Base-by-base conservation (phyloP, 2,797 vertebrate species). In the Syngnathus rostellatus region DNA sequence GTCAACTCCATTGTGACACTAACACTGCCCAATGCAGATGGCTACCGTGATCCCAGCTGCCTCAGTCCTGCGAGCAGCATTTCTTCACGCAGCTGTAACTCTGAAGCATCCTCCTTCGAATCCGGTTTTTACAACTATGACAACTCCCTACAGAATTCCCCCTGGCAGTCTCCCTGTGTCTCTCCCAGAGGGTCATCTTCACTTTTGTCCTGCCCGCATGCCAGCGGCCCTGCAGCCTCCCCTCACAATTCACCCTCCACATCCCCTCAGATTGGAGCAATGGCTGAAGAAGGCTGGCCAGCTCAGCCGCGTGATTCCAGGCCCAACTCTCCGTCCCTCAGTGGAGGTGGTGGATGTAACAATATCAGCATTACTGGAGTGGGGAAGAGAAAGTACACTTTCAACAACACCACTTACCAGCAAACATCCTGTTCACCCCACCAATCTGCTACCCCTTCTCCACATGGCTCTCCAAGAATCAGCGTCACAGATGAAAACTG, bases 51-150 rank as follows among this genome's bases (percentile, higher is more conserved):
- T 81, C 96, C 96, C 0, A 93, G 90, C 57, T 98, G 96, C 86
- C 92, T 99, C 67, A 99, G 97, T 77, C 97, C 97, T 0, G 96
- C 97, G 0, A 98, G 96, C 75, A 99, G 97, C 85, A 84, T 98
- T 71, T 99, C 97, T 31, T 98, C 97, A 6, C 93, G 97, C 67
- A 99, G 97, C 89, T 96, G 96, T 77, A 95, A 98, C 87, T 99
- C 97, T 0, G 96, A 98, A 72, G 95, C 96, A 0, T 99, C 97
- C 3, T 99, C 97, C 62, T 98, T 94, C 0, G 97, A 99, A 86
- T 99, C 97, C 2, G 93, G 93, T 85, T 97, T 97, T 0, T 97
- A 93, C 82, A 95, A 94, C 0, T 98, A 94, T 0, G 92, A 93
- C 64, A 93, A 93, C 57, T 99, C 97, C 7, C 94, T 95, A 0